phyloP scores from a whole-genome alignment of 2,888 invertebrate genomes.

The Athrips mouffetella region DNA sequence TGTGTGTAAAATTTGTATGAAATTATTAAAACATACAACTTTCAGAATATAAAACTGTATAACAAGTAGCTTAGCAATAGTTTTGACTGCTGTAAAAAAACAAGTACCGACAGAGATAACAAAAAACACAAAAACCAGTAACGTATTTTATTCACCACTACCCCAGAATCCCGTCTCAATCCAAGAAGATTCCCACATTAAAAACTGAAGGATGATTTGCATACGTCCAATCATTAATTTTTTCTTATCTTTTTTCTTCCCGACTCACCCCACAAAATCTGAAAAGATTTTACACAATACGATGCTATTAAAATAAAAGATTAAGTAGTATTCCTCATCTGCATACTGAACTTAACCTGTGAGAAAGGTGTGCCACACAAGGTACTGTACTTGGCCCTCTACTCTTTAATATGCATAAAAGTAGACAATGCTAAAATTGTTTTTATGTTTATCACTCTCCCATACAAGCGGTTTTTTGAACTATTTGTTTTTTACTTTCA shows the following conservation, averaged over 20 bases:
- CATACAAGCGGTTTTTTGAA: constrained; percentile 68
- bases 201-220: constrained; percentile 55
- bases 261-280: constrained; percentile 52
- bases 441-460: constrained; percentile 67
- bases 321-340: constrained; percentile 65
- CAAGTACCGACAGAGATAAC: background rate
- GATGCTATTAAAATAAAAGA: constrained; percentile 78
- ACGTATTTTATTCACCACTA: constrained; percentile 31
- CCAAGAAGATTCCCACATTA: constrained; percentile 52
- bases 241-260: constrained; percentile 47
- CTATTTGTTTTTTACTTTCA: constrained; percentile 69
- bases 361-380: constrained; percentile 61
- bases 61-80: background rate
- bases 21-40: background rate
- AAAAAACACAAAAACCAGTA: constrained; percentile 21
- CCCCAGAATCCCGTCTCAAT: constrained; percentile 35
- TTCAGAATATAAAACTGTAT: background rate
- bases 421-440: constrained; percentile 70
- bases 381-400: constrained; percentile 49
- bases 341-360: constrained; percentile 62
- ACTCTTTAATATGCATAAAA: constrained; percentile 51
- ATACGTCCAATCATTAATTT: constrained; percentile 72
- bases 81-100: background rate
- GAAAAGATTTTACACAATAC: constrained; percentile 68
- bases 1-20: too few relatives aligned